Conservation (phyloP, 2,113 vertebrate genomes). For the Hyperopisus bebe region DNA sequence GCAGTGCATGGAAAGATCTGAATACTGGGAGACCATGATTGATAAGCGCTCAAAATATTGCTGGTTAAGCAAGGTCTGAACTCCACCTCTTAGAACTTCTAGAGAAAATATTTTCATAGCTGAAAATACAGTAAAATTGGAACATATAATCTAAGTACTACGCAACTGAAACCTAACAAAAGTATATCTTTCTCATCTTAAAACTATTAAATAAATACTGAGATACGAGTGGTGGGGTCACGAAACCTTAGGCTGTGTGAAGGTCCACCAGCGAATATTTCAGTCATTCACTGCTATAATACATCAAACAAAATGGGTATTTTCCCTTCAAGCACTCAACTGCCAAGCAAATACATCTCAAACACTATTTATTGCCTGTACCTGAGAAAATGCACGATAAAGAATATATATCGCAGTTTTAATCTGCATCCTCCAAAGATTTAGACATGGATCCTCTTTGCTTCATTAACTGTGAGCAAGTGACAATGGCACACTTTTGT, state of each 20-base stretch:
- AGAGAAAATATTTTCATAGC: background rate
- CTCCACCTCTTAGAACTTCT: background rate
- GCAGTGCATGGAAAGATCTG: background rate
- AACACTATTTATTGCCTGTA: background rate
- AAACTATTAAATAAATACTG: background rate
- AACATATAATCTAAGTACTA: background rate
- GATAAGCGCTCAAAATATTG: background rate
- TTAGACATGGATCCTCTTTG: background rate
- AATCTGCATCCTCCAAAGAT: slow-evolving; percentile 1
- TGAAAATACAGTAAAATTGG: background rate
- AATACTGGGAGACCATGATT: background rate
- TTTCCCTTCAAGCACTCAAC: background rate
- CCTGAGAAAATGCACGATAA: background rate
- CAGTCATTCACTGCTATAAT: background rate
- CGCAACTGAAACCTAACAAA: background rate
- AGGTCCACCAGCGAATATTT: background rate
- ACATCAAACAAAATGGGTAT: background rate
- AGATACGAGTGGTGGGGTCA: background rate
- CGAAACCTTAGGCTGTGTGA: background rate
- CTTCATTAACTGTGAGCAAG: background rate
- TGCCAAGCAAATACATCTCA: background rate
- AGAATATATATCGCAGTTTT: background rate
- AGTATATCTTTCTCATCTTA: background rate
- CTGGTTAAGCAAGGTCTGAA: background rate
- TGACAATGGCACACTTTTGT: background rate